These are phyloP conservation scores for Aphelinus certus DNA, from an alignment of 1,140 invertebrate species.

Conservation along the genomic window DNA sequence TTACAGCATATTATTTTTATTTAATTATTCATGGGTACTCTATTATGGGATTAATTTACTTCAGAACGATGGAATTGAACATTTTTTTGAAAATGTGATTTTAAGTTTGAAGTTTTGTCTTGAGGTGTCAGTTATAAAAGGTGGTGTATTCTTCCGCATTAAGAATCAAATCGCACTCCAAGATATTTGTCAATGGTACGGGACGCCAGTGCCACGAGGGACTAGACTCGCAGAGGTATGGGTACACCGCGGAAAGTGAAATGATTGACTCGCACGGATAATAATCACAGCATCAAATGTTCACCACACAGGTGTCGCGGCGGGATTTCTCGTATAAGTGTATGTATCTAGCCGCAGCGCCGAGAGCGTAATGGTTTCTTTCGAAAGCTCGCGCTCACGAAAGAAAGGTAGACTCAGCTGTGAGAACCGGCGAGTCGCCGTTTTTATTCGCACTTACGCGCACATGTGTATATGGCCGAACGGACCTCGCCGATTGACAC, in stretches of 20 bases:
- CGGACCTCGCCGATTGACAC: neutral
- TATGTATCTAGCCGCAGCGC: neutral
- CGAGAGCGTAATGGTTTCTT: slow-evolving; percentile 3
- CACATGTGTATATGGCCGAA: neutral
- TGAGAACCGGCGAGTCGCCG: neutral
- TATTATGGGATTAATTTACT: no score
- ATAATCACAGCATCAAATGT: neutral
- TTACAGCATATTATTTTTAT: no score
- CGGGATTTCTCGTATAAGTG: neutral
- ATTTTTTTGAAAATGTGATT: no score
- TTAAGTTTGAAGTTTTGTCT: no score
- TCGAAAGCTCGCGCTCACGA: slow-evolving; percentile 18
- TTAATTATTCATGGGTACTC: no score
- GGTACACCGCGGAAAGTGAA: neutral
- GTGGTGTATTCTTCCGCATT: no score
- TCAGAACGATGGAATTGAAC: no score
- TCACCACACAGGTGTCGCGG: neutral
- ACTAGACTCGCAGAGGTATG: neutral
- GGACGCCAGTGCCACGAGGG: no score
- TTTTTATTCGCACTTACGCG: neutral
- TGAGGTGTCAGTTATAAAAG: no score
- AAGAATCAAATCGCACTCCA: no score
- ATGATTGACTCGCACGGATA: neutral
- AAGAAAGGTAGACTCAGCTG: slow-evolving; percentile 14
- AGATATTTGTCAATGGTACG: no score